phyloP scores from a whole-genome alignment of 2,797 vertebrate genomes.

The Diglossa cyanea region DNA sequence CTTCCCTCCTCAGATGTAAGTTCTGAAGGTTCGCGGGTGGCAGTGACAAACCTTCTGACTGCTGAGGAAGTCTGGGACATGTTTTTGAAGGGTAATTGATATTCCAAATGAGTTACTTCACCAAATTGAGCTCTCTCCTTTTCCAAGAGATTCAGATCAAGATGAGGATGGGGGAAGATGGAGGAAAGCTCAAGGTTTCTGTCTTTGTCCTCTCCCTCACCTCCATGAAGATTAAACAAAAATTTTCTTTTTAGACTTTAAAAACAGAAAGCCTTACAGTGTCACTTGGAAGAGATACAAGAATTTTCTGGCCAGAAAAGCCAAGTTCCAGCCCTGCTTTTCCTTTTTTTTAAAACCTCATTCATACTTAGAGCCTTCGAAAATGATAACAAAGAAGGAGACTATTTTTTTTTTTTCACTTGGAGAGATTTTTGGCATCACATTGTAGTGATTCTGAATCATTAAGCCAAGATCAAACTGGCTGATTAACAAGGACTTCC shows the following conservation, averaged over 20 bases:
- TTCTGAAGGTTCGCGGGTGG: slow-evolving; percentile 4
- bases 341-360: neutral
- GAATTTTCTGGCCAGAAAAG: neutral
- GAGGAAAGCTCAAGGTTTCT: neutral
- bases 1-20: slow-evolving; percentile 3
- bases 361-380: neutral
- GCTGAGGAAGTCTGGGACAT: neutral
- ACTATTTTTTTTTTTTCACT: neutral
- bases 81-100: slow-evolving; percentile 63
- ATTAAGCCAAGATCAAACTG: neutral
- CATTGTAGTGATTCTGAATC: neutral
- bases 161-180: neutral
- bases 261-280: neutral
- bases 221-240: neutral
- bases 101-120: slow-evolving; percentile 48
- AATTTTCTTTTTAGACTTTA: neutral
- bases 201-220: neutral
- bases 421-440: neutral
- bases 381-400: neutral
- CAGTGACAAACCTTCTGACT: slow-evolving; percentile 51
- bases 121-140: neutral
- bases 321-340: neutral
- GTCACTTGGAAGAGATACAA: neutral
- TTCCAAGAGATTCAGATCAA: neutral
- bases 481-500: neutral